Base-by-base conservation (phyloP, 1,140 invertebrate genomes). In the Geopemphigus sp. region DNA sequence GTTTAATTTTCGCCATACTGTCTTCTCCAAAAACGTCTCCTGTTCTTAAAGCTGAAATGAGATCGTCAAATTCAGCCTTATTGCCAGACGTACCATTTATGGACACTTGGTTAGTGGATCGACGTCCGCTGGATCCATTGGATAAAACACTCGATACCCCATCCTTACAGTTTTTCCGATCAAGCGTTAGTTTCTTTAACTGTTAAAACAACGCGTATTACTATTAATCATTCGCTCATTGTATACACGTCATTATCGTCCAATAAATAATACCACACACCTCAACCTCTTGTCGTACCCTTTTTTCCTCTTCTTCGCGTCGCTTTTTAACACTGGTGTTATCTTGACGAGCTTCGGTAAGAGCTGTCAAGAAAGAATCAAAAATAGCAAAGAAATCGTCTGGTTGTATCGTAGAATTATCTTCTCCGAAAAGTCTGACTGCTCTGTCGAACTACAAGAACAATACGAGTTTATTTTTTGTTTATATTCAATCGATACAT, bases 11-110 rank as follows among this genome's bases (percentile, higher is more conserved):
- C 45, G 94, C 95, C 82, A 98, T 94, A 63, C 82, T 82, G 84
- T 98, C 96, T 85, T 98, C 96, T 0, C 95, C 95, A 85, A 98
- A 99, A 0, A 98, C 95, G 84, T 98, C 97, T 0, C 97, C 97
- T 1, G 96, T 98, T 83, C 96, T 87, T 22, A 99, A 86, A 0
- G 97, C 97, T 4, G 95, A 98, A 83, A 99, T 98, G 47, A 99
- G 87, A 86, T 98, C 96, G 85, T 99, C 97, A 87, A 99, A 99
- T 87, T 99, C 97, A 81, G 93, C 93, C 83, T 94, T 92, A 81
- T 90, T 90, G 74, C 70, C 81, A 5, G 73, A 39, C 17, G 50
- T 76, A 56, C 82, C 83, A 56, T 83, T 82, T 6, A 81, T 50
- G 12, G 74, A 78, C 14, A 78, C 74, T 63, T 78, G 74, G 26